Conservation (phyloP, 2,797 vertebrate species). For the Gymnoscopelus braueri region DNA sequence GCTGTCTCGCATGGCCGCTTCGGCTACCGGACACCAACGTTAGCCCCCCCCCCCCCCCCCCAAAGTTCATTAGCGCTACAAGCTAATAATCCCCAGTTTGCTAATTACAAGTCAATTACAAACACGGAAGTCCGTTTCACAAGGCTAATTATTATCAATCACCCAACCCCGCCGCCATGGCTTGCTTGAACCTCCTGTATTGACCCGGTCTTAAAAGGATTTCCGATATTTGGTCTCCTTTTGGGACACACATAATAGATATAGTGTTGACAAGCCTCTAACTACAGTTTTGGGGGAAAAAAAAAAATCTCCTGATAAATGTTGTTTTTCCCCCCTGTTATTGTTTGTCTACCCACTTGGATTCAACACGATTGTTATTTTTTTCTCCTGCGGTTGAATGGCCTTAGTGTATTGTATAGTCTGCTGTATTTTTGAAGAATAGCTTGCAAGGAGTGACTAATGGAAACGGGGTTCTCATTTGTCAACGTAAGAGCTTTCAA, state of each 20-base stretch:
- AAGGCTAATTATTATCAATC: slow-evolving; percentile 65
- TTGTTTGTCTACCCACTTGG: slow-evolving; percentile 37
- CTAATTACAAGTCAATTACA: slow-evolving; percentile 72
- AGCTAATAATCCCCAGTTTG: slow-evolving; percentile 66
- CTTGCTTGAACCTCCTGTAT: slow-evolving; percentile 26
- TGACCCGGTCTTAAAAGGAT: slow-evolving; percentile 24
- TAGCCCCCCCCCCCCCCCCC: slow-evolving; percentile 1
- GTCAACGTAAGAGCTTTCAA: too few species aligned
- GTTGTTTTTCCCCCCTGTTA: slow-evolving; percentile 32
- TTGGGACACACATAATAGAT: not conserved
- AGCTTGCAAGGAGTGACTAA: slow-evolving; percentile 20
- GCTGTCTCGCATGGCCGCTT: slow-evolving; percentile 52
- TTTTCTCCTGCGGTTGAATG: slow-evolving; percentile 26
- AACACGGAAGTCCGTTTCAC: slow-evolving; percentile 39
- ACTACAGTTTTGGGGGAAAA: slow-evolving; percentile 28
- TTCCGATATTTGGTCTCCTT: slow-evolving; percentile 8
- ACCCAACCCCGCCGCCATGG: slow-evolving; percentile 18
- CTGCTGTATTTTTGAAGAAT: slow-evolving; percentile 19
- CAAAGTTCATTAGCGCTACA: slow-evolving; percentile 64
- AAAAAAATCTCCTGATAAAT: slow-evolving; percentile 58
- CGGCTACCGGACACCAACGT: slow-evolving; percentile 33
- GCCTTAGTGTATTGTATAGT: slow-evolving; percentile 17
- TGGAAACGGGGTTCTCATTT: too few species aligned
- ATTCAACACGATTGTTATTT: not conserved
- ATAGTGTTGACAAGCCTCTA: not conserved